These are phyloP conservation scores for Neostethus bicornis DNA, from an alignment of 2,797 vertebrate genomes.

Conservation along the genomic window DNA sequence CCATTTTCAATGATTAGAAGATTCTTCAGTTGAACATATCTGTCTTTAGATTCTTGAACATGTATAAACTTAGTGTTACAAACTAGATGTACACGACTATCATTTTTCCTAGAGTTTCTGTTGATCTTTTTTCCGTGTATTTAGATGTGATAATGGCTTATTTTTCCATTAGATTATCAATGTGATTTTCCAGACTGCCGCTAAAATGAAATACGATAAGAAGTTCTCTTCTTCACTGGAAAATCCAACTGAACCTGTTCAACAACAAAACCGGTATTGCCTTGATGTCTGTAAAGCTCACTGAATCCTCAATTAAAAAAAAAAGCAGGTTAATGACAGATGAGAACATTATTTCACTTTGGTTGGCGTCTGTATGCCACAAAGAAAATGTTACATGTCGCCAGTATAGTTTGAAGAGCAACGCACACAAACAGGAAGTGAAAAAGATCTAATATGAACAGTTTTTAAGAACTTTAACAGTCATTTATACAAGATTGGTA, in stretches of 20 bases:
- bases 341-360: no score
- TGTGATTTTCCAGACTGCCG: slow-evolving; percentile 5
- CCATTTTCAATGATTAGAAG: background rate
- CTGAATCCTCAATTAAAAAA: slow-evolving; percentile 9
- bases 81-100: no score
- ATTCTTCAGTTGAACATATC: background rate
- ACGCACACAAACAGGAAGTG: no score
- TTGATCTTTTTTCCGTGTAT: background rate
- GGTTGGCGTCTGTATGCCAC: no score
- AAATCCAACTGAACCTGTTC: slow-evolving; percentile 23
- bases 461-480: no score
- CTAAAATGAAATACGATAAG: slow-evolving; percentile 6
- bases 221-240: background rate
- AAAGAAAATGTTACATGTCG: no score
- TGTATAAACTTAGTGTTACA: background rate
- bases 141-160: background rate
- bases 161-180: slow-evolving; percentile 15
- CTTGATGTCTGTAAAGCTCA: background rate
- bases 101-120: background rate
- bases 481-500: no score
- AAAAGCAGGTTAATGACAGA: background rate
- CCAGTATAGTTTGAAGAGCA: no score
- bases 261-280: slow-evolving; percentile 19
- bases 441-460: no score
- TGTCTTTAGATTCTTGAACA: background rate